Evolutionary conservation across 1,140 invertebrate species (phyloP), one percentile per base, ranked within the genome.

Genomic region (Cheumatopsyche charites): DNA sequence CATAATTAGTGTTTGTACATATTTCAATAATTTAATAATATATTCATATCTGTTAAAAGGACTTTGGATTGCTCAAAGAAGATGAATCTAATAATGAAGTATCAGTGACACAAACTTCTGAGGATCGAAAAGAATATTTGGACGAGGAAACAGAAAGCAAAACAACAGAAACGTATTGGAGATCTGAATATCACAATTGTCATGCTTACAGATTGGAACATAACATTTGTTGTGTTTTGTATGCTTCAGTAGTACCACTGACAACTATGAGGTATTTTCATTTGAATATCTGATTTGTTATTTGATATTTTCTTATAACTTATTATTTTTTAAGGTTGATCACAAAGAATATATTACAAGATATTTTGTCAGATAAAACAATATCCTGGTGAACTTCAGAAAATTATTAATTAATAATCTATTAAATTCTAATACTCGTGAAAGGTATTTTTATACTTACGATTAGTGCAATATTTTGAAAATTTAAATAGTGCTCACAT

Each of bases 101-200:
- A 12, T 1, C 15, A 9, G 15, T 7, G 9, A 19, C 45, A 43
- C 55, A 25, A 25, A 25, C 4, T 25, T 17, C 12, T 9, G 49
- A 76, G 62, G 52, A 63, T 11, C 62, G 67, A 47, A 77, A 79
- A 47, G 72, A 75, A 21, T 71, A 70, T 21, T 49, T 66, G 7
- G 58, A 75, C 72, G 67, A 77, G 21, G 67, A 73, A 45, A 75
- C 69, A 6, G 66, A 76, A 26, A 75, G 70, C 1, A 72, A 70
- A 11, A 77, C 82, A 36, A 77, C 79, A 42, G 92, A 94, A 83
- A 90, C 90, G 2, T 94, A 93, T 80, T 90, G 92, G 87, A 90
- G 90, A 78, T 92, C 91, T 0, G 91, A 94, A 79, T 92, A 92
- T 79, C 90, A 94, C 79, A 95, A 95, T 82, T 93, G 92, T 78